These are phyloP conservation scores for Tachypleus tridentatus DNA, from an alignment of 1,140 invertebrate genomes.

Conservation along the genomic window DNA sequence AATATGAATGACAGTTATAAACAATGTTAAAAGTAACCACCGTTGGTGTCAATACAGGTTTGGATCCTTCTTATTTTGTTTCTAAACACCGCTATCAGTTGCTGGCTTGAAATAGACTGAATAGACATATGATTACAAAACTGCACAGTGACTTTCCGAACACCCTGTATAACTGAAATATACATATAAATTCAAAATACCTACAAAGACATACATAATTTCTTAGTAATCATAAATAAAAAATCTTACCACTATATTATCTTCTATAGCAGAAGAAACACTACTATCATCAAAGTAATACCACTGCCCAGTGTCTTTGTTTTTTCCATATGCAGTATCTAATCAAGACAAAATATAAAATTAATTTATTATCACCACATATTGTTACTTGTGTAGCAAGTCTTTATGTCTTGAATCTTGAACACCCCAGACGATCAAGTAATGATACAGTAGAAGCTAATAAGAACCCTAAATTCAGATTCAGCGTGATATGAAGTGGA, in stretches of 20 bases:
- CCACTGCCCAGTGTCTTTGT: conserved; percentile 39
- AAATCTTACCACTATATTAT: conserved; percentile 28
- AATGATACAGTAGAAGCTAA: not conserved
- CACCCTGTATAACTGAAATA: not conserved
- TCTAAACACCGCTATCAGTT: not conserved
- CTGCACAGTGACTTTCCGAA: not conserved
- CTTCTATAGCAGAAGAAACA: conserved; percentile 29
- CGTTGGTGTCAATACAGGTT: not conserved
- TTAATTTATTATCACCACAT: not conserved
- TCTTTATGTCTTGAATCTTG: no score
- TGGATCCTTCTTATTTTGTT: not conserved
- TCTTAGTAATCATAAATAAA: not conserved
- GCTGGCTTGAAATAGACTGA: not conserved
- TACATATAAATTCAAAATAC: not conserved
- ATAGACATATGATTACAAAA: not conserved
- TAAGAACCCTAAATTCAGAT: no score
- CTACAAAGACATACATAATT: not conserved
- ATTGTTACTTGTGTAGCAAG: no score
- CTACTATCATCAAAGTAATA: conserved; percentile 47
- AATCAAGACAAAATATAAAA: conserved; percentile 14
- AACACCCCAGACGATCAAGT: no score
- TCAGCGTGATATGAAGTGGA: no score
- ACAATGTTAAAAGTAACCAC: no score
- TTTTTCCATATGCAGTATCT: conserved; percentile 44
- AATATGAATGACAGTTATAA: no score